Conservation (phyloP, 2,113 vertebrate species). For the Sitta europaea region DNA sequence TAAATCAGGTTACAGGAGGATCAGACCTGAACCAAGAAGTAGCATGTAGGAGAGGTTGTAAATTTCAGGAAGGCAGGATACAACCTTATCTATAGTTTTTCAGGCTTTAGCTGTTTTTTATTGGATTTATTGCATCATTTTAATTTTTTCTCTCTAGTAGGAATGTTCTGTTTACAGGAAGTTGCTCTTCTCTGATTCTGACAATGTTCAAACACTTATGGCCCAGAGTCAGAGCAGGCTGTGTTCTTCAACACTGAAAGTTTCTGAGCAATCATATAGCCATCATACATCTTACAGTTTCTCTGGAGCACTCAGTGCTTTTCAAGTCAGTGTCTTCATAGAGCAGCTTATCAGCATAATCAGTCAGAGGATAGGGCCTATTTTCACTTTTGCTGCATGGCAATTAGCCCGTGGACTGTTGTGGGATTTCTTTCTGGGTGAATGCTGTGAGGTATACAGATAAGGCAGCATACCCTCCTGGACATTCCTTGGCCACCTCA, state of each 20-base stretch:
- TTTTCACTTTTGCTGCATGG: not conserved
- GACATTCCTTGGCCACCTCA: accelerated
- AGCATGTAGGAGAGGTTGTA: not conserved
- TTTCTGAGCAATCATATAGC: not conserved
- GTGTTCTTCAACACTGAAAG: not conserved
- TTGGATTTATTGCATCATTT: not conserved
- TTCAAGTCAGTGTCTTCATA: not conserved
- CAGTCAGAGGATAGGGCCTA: not conserved
- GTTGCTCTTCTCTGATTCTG: not conserved
- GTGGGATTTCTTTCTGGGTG: not conserved
- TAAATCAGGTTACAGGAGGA: not conserved
- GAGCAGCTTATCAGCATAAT: not conserved
- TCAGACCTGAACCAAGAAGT: not conserved
- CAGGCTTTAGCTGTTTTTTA: not conserved
- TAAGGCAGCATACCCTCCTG: not conserved
- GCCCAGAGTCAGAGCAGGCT: not conserved
- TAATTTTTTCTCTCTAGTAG: not conserved
- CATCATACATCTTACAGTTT: accelerated
- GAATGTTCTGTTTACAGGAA: not conserved
- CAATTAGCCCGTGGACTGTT: not conserved
- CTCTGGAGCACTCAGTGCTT: not conserved
- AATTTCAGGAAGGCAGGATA: not conserved
- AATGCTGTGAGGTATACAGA: not conserved
- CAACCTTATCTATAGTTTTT: not conserved
- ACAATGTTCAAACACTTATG: not conserved